Conservation (phyloP, 1,140 invertebrate species). For the Bacillus rossius region DNA sequence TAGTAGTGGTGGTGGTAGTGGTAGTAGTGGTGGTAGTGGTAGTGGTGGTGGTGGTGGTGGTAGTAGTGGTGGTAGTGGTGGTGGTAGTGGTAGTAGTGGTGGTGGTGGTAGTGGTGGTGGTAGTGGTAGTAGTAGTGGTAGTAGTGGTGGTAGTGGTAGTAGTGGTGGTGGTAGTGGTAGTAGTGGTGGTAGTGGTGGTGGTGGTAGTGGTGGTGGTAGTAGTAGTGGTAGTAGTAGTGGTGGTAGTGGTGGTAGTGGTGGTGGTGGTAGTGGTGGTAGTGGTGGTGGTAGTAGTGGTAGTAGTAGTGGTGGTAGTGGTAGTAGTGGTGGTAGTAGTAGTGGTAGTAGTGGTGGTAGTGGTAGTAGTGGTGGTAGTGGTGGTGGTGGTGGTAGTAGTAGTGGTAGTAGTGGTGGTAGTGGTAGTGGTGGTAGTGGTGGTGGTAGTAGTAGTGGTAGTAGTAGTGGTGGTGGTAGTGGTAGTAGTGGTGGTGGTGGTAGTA, state of each 20-base stretch:
- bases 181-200: too few species aligned
- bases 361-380: background rate
- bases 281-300: background rate
- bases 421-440: background rate
- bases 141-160: too few species aligned
- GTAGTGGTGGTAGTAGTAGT: constrained; percentile 1
- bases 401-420: background rate
- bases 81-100: too few species aligned
- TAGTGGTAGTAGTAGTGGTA: too few species aligned
- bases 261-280: background rate
- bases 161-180: too few species aligned
- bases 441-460: background rate
- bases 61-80: too few species aligned
- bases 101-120: too few species aligned
- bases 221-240: constrained; percentile 1
- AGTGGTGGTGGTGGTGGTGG: too few species aligned
- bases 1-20: too few species aligned
- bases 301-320: constrained; percentile 1
- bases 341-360: background rate
- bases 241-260: background rate
- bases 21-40: too few species aligned
- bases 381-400: background rate
- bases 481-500: background rate
- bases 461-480: background rate
- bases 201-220: background rate